Evolutionary conservation across 2,797 vertebrate species (phyloP).

Genomic region (Brachymystax lenok): DNA sequence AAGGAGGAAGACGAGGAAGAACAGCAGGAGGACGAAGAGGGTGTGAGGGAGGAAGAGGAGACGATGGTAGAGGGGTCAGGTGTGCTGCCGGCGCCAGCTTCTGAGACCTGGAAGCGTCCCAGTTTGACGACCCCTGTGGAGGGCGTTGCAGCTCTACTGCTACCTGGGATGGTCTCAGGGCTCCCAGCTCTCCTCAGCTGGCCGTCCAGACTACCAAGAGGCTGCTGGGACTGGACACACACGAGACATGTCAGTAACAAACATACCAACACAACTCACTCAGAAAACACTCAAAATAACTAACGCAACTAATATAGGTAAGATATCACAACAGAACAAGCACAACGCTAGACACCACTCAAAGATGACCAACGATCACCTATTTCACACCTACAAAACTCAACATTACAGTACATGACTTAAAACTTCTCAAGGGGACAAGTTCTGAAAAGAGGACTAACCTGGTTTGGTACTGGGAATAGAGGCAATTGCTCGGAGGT

Average conservation of each 20-base stretch:
- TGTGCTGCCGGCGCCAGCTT: constrained; percentile 36
- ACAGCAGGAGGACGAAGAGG: constrained; percentile 65
- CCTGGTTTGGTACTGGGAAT: constrained; percentile 91
- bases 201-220: constrained; percentile 54
- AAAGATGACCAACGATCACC: too few species aligned
- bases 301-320: background rate
- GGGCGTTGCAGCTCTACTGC: constrained; percentile 44
- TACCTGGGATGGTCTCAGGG: constrained; percentile 70
- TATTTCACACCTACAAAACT: too few species aligned
- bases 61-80: constrained; percentile 44
- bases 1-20: constrained; percentile 77
- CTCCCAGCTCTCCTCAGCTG: constrained; percentile 67
- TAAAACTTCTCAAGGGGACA: too few species aligned
- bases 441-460: constrained; percentile 56
- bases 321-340: background rate
- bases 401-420: too few species aligned
- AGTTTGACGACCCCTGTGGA: constrained; percentile 56
- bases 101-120: constrained; percentile 76
- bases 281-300: background rate
- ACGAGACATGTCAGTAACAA: too few species aligned
- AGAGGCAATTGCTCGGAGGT: constrained; percentile 81
- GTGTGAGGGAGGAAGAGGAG: constrained; percentile 68
- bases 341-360: too few species aligned
- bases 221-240: constrained; percentile 48
- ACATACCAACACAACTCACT: background rate